Percentiles rank a stretch among this genome's conserved stretches.
Conservation (phyloP, 2,888 invertebrate species). For the Melikaiella ostensackeni region DNA sequence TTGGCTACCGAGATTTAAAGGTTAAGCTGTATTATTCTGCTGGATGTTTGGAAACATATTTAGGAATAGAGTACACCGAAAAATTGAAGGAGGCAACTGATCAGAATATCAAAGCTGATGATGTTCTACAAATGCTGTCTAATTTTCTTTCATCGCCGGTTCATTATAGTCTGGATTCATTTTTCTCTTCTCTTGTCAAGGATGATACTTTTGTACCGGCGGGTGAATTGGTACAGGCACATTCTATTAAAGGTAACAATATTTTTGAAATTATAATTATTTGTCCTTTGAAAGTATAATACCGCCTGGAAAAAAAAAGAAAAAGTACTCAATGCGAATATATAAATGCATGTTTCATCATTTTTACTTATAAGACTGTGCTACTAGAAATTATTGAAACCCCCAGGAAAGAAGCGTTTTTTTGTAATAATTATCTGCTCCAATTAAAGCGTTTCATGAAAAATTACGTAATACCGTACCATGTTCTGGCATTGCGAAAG, state of each 20-base stretch:
- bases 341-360: too few species aligned
- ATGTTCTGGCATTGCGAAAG: too few species aligned
- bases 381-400: too few species aligned
- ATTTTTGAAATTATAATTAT: slow-evolving; percentile 55
- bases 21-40: slow-evolving; percentile 90
- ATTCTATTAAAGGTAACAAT: slow-evolving; percentile 77
- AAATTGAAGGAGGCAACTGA: slow-evolving; percentile 82
- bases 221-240: slow-evolving; percentile 84
- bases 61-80: slow-evolving; percentile 86
- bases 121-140: slow-evolving; percentile 84
- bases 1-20: slow-evolving; percentile 92
- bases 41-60: slow-evolving; percentile 87
- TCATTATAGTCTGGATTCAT: slow-evolving; percentile 85
- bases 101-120: slow-evolving; percentile 85
- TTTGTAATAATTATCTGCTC: too few species aligned
- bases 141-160: slow-evolving; percentile 86
- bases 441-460: too few species aligned
- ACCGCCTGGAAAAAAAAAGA: too few species aligned
- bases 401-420: too few species aligned
- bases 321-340: too few species aligned
- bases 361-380: too few species aligned
- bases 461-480: too few species aligned
- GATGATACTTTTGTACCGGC: slow-evolving; percentile 88
- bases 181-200: slow-evolving; percentile 83
- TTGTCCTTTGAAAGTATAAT: not conserved